Conservation (phyloP, 2,888 invertebrate species). For the Trachelus iudaicus region DNA sequence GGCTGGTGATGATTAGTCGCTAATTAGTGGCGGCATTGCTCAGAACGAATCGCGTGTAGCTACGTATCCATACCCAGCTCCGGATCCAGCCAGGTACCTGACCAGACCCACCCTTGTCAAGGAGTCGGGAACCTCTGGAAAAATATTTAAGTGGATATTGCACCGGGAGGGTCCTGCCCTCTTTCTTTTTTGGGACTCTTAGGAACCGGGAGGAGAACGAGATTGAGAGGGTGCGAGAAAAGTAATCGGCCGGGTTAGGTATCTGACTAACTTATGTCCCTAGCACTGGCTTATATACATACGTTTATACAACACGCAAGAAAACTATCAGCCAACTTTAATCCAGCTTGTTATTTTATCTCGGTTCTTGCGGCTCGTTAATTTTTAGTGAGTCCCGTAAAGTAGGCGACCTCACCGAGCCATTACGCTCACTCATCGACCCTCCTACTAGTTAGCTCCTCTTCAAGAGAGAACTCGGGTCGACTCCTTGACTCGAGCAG, state of each 20-base stretch:
- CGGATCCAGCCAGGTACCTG: too few relatives aligned
- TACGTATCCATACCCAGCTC: too few relatives aligned
- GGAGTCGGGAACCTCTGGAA: too few relatives aligned
- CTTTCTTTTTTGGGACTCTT: constrained; percentile 13
- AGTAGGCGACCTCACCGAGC: constrained; percentile 18
- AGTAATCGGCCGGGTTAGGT: too few relatives aligned
- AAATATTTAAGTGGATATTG: too few relatives aligned
- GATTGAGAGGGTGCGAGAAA: background rate
- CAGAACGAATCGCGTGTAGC: too few relatives aligned
- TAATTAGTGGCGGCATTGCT: too few relatives aligned
- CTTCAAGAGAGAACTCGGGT: background rate
- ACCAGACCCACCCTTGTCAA: too few relatives aligned
- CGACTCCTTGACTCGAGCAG: too few relatives aligned
- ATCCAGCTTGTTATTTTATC: constrained; percentile 44
- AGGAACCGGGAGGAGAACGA: constrained; percentile 15
- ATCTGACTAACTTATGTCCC: too few relatives aligned
- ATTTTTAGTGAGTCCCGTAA: constrained; percentile 39
- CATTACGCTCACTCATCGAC: background rate
- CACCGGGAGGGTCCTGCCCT: constrained; percentile 7
- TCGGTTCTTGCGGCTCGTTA: constrained; percentile 42
- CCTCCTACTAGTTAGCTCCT: background rate
- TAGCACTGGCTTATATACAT: too few relatives aligned
- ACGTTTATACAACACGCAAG: constrained; percentile 13
- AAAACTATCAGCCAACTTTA: constrained; percentile 40
- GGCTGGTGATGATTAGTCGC: too few relatives aligned